These are phyloP conservation scores for Nothoprocta perdicaria DNA, from an alignment of 2,113 vertebrate genomes.

Conservation along the genomic window DNA sequence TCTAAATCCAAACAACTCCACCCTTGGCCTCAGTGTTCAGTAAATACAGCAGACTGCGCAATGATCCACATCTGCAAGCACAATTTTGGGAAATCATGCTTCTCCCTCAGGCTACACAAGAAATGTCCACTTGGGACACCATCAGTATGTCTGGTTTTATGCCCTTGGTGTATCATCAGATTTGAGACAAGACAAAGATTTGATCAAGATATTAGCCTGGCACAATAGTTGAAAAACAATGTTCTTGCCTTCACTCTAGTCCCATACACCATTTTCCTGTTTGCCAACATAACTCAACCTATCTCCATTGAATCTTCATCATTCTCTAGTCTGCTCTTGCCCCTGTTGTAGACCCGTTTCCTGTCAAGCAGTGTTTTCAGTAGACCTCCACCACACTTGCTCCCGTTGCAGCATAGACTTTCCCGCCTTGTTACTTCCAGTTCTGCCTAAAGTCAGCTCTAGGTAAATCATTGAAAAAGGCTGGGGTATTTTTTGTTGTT, in stretches of 20 bases:
- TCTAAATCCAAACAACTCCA: background rate
- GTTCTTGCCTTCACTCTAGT: background rate
- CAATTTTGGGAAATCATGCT: background rate
- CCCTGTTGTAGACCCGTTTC: background rate
- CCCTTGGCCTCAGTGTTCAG: background rate
- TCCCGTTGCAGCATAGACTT: background rate
- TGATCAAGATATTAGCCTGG: background rate
- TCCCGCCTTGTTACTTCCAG: fast-evolving
- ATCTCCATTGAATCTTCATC: background rate
- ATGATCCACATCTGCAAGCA: background rate
- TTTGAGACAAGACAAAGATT: background rate
- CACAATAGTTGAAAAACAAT: background rate
- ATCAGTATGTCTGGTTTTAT: background rate
- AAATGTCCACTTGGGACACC: background rate
- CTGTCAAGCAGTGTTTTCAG: background rate
- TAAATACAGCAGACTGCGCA: background rate
- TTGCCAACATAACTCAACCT: background rate
- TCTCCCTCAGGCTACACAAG: background rate
- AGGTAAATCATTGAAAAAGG: background rate
- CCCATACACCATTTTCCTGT: background rate
- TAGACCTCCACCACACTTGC: background rate
- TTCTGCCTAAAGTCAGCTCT: background rate
- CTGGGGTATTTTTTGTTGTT: background rate
- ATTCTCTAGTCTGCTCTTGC: background rate
- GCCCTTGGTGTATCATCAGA: background rate